Conservation (phyloP, 2,113 vertebrate genomes). For the Plotosus lineatus region DNA sequence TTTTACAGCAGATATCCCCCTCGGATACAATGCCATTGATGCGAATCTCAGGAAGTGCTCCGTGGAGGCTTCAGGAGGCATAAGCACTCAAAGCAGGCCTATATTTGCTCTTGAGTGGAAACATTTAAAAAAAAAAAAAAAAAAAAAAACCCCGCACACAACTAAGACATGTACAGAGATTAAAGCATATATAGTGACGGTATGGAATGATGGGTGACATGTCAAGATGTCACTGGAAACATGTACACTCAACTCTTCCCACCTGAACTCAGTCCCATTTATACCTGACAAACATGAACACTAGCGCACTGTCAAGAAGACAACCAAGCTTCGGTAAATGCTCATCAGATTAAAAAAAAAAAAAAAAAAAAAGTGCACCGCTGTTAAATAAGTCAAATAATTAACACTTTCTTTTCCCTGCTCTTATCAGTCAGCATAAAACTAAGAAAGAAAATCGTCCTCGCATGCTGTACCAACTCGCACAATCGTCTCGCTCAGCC, state of each 20-base stretch:
- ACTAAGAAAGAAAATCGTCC: neutral
- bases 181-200: constrained; percentile 54
- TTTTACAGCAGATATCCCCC: constrained; percentile 55
- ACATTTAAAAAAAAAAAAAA: constrained; percentile 49
- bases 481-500: neutral
- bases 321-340: constrained; percentile 20
- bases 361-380: constrained; percentile 34
- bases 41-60: constrained; percentile 38
- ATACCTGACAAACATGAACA: constrained; percentile 32
- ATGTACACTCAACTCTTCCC: neutral
- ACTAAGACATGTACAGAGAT: constrained; percentile 50
- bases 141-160: constrained; percentile 51
- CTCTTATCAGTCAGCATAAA: neutral
- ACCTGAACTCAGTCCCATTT: constrained; percentile 11
- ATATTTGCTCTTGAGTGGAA: constrained; percentile 56
- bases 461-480: neutral
- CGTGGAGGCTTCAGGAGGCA: constrained; percentile 34
- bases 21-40: constrained; percentile 36
- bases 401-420: constrained; percentile 35
- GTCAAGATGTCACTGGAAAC: constrained; percentile 1
- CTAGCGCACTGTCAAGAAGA: constrained; percentile 26
- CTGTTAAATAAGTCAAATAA: constrained; percentile 20
- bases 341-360: constrained; percentile 37
- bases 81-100: constrained; percentile 49
- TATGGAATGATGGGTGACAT: constrained; percentile 59